Evolutionary conservation across 2,113 vertebrate genomes (phyloP).

Genomic region (Nothobranchius kuhntae): DNA sequence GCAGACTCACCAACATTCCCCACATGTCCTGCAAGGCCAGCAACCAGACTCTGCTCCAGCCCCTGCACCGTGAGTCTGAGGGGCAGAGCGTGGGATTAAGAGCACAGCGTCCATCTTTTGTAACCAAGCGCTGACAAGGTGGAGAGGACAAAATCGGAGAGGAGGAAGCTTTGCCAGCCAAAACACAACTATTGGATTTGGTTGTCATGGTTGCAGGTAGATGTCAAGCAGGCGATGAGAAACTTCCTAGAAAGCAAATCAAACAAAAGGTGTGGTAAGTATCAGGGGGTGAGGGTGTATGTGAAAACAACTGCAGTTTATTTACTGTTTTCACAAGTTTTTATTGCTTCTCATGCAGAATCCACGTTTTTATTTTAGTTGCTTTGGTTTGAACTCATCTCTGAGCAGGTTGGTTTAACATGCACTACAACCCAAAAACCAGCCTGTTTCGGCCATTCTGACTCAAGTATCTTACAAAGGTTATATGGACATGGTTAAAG

Average conservation of each 20-base stretch:
- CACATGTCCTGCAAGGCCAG: constrained; percentile 88
- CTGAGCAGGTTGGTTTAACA: too few relatives aligned
- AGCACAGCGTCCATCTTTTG: constrained; percentile 90
- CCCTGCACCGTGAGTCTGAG: constrained; percentile 50
- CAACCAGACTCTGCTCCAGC: constrained; percentile 78
- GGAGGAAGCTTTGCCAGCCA: constrained; percentile 81
- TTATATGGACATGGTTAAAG: too few relatives aligned
- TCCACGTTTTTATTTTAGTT: too few relatives aligned
- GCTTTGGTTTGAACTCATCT: too few relatives aligned
- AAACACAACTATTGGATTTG: constrained; percentile 62
- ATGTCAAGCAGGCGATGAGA: constrained; percentile 21
- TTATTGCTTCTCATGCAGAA: too few relatives aligned
- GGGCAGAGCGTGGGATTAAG: constrained; percentile 53
- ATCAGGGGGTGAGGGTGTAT: too few relatives aligned
- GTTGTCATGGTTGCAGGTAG: constrained; percentile 62
- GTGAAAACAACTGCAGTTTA: too few relatives aligned
- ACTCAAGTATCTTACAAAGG: too few relatives aligned
- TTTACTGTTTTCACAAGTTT: too few relatives aligned
- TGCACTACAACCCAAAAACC: too few relatives aligned
- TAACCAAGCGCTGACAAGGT: constrained; percentile 83
- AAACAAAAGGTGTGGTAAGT: constrained; percentile 7
- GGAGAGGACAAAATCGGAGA: constrained; percentile 83
- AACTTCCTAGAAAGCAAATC: constrained; percentile 43
- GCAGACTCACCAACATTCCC: constrained; percentile 92
- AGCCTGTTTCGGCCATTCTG: too few relatives aligned